A percentile compares a stretch with the other conserved stretches of the same genome.
Evolutionary conservation across 2,113 vertebrate genomes (phyloP).

Genomic region (Barnardius zonarius): DNA sequence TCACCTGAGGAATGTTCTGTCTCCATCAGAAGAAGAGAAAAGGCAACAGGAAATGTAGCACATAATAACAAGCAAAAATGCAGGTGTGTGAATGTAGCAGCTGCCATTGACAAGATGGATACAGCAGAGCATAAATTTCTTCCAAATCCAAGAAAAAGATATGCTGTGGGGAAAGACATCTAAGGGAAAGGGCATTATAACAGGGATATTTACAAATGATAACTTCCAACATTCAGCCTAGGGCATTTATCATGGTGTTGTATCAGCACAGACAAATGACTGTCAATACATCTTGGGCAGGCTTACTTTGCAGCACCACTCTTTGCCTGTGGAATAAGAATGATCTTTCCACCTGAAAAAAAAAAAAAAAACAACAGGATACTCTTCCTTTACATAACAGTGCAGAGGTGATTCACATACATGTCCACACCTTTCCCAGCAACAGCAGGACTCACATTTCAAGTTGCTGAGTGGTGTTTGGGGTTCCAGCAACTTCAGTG

Average conservation of each 20-base stretch:
- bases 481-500: fast-evolving
- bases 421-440: neutral
- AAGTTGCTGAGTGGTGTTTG: neutral
- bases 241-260: fast-evolving
- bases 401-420: neutral
- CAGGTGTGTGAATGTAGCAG: neutral
- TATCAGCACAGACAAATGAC: neutral
- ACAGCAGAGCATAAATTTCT: neutral
- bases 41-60: neutral
- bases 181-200: neutral
- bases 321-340: neutral
- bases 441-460: neutral
- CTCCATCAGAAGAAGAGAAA: neutral
- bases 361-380: neutral
- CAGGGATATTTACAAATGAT: neutral
- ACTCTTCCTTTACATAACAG: neutral
- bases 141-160: neutral
- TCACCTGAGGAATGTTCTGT: neutral
- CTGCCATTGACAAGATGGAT: neutral
- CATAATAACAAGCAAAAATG: neutral
- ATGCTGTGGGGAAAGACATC: neutral
- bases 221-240: neutral
- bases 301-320: neutral
- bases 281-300: too few species aligned
- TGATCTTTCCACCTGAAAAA: neutral